Conservation (phyloP, 2,797 vertebrate species). For the Iguana delicatissima region DNA sequence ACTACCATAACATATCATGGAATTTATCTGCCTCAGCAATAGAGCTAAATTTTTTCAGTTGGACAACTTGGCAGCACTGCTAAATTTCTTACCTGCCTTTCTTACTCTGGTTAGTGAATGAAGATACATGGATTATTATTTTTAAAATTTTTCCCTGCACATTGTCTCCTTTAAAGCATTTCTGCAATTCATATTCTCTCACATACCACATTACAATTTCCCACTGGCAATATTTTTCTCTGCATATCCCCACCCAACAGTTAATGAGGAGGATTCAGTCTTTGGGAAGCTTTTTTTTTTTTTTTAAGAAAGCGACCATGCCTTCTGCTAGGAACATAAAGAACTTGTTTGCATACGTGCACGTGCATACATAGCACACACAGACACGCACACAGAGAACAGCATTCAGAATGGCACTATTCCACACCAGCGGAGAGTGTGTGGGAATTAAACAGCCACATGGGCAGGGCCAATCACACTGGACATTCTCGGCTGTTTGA, state of each 20-base stretch:
- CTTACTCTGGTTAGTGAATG: slow-evolving; percentile 20
- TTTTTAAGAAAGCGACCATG: neutral
- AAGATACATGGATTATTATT: neutral
- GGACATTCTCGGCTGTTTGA: neutral
- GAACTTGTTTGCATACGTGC: neutral
- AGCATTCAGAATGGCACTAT: too few species aligned
- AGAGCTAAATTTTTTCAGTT: slow-evolving; percentile 24
- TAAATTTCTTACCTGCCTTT: slow-evolving; percentile 8
- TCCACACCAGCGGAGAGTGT: neutral
- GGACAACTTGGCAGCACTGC: slow-evolving; percentile 35
- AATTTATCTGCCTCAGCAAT: slow-evolving; percentile 43
- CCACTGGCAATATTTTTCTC: slow-evolving; percentile 24
- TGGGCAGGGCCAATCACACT: neutral
- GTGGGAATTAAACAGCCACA: neutral
- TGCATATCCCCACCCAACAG: slow-evolving; percentile 22
- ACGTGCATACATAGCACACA: neutral
- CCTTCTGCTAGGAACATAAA: neutral
- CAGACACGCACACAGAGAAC: neutral
- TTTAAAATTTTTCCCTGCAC: neutral
- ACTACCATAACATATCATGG: slow-evolving; percentile 18
- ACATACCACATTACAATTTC: slow-evolving; percentile 34
- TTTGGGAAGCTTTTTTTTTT: neutral
- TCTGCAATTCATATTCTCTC: slow-evolving; percentile 46
- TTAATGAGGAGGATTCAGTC: neutral
- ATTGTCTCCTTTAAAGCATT: slow-evolving; percentile 22